Percentiles rank a stretch among this genome's conserved stretches.
Evolutionary conservation across 2,113 vertebrate species (phyloP).

Genomic region (Ceyx melanurus): DNA sequence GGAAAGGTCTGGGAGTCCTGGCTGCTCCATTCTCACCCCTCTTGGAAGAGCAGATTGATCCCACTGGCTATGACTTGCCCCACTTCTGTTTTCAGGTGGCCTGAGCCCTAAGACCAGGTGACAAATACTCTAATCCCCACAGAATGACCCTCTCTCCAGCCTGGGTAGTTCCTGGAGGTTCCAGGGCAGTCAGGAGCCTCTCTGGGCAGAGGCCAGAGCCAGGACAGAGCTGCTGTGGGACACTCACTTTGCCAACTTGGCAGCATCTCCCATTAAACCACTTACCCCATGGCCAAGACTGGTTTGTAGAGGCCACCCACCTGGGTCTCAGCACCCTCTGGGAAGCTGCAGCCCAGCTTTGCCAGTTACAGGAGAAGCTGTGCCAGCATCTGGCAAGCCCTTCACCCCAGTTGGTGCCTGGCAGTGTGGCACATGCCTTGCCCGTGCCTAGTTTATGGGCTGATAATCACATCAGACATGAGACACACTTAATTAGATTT

Average conservation of each 20-base stretch:
- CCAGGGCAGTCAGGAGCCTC: background rate
- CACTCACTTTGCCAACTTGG: background rate
- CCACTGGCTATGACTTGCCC: background rate
- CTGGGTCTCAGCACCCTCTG: background rate
- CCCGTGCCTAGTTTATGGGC: background rate
- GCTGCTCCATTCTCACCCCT: background rate
- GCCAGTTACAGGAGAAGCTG: background rate
- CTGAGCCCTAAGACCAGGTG: background rate
- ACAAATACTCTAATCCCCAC: background rate
- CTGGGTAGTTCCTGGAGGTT: background rate
- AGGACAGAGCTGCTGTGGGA: background rate
- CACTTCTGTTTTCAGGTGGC: background rate
- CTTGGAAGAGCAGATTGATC: background rate
- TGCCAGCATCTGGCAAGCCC: background rate
- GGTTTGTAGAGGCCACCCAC: accelerated
- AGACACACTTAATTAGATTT: slow-evolving; percentile 42
- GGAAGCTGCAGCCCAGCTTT: background rate
- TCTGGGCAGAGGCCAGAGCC: background rate
- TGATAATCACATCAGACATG: background rate
- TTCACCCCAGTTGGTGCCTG: background rate
- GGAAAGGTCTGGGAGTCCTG: background rate
- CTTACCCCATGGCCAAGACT: background rate
- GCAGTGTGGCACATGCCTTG: background rate
- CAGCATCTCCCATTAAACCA: background rate
- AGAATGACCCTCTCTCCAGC: background rate